These are phyloP conservation scores for Isurus oxyrinchus DNA, from an alignment of 2,113 vertebrate genomes.

Conservation along the genomic window DNA sequence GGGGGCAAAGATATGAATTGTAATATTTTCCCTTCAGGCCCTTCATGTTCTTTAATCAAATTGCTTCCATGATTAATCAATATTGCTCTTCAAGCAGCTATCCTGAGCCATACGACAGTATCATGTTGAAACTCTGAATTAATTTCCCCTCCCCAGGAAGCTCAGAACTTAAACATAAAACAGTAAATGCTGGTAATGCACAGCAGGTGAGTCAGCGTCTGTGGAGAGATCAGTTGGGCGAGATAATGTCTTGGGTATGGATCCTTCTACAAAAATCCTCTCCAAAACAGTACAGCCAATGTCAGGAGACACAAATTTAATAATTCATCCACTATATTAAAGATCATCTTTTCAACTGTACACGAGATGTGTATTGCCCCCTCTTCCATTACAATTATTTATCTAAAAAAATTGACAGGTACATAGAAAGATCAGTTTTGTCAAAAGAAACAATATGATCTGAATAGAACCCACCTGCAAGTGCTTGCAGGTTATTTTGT, in stretches of 20 bases:
- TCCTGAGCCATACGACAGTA: background rate
- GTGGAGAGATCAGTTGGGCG: background rate
- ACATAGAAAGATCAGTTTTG: background rate
- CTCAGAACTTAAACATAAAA: background rate
- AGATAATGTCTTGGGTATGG: background rate
- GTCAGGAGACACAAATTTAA: background rate
- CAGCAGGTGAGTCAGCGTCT: background rate
- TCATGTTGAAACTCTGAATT: background rate
- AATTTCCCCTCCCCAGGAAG: background rate
- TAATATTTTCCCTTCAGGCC: background rate
- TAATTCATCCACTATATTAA: background rate
- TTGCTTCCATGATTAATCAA: background rate
- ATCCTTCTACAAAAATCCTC: background rate
- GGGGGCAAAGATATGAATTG: background rate
- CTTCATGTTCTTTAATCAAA: background rate
- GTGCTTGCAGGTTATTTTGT: background rate
- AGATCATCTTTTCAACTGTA: background rate
- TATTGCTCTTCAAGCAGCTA: background rate
- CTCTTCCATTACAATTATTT: background rate
- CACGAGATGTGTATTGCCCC: background rate
- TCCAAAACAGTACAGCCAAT: background rate
- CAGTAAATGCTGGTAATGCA: background rate
- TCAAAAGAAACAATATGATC: background rate
- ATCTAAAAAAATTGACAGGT: no score
- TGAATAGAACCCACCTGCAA: background rate